Percentiles rank a stretch among this genome's conserved stretches.
Evolutionary conservation across 2,888 invertebrate species (phyloP).

Genomic region (Trichogramma dendrolimi): DNA sequence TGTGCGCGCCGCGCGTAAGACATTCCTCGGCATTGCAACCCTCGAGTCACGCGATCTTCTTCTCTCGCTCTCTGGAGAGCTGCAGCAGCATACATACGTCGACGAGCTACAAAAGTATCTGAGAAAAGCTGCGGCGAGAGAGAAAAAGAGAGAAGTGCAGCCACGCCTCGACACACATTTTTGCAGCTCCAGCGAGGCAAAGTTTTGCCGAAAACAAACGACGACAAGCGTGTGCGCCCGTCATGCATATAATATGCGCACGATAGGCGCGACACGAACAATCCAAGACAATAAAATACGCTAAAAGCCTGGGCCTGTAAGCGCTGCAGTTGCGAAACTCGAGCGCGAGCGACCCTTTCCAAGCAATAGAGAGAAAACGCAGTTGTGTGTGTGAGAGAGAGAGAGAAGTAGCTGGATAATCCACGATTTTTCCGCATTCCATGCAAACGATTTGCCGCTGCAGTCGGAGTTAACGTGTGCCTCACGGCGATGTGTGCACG

Average conservation of each 20-base stretch:
- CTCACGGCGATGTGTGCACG: too few species aligned
- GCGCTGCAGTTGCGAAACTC: too few species aligned
- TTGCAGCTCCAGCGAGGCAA: slow-evolving; percentile 16
- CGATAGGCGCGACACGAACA: too few species aligned
- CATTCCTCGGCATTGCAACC: background rate
- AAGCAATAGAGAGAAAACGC: too few species aligned
- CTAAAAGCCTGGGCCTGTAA: background rate
- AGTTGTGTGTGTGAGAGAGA: too few species aligned
- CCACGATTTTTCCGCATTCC: too few species aligned
- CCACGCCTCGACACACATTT: slow-evolving; percentile 33
- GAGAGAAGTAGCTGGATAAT: too few species aligned
- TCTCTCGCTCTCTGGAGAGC: slow-evolving; percentile 20
- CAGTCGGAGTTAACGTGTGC: too few species aligned
- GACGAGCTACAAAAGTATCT: background rate
- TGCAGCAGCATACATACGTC: slow-evolving; percentile 5
- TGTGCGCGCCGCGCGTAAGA: background rate
- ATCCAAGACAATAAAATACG: too few species aligned
- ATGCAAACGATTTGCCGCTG: too few species aligned
- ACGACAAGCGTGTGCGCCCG: background rate
- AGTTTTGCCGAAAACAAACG: background rate
- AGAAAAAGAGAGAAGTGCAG: slow-evolving; percentile 8
- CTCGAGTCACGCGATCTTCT: slow-evolving; percentile 8
- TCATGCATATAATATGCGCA: too few species aligned
- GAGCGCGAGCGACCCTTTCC: too few species aligned
- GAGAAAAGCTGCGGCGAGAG: background rate